These are phyloP conservation scores for Microcaecilia unicolor DNA, from an alignment of 2,797 vertebrate genomes.

Conservation along the genomic window DNA sequence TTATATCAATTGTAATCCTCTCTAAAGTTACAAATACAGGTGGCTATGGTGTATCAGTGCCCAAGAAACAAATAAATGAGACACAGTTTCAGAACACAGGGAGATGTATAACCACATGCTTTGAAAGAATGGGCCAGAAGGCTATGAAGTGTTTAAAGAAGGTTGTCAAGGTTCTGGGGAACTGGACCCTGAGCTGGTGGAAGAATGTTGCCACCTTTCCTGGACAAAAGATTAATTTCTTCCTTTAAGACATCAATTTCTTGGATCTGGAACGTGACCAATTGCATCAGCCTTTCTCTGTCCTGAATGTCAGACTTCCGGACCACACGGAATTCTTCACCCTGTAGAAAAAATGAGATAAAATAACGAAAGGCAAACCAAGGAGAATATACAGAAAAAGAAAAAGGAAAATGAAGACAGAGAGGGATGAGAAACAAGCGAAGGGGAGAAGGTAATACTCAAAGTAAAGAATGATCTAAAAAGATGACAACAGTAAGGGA, in stretches of 20 bases:
- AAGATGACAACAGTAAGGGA: neutral
- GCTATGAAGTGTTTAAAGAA: neutral
- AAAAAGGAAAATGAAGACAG: neutral
- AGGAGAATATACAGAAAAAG: neutral
- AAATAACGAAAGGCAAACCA: neutral
- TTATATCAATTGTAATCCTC: too few species aligned
- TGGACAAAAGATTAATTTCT: slow-evolving; percentile 56
- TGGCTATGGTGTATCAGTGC: too few species aligned
- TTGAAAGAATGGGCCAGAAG: too few species aligned
- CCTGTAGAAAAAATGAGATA: slow-evolving; percentile 39
- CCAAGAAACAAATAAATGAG: too few species aligned
- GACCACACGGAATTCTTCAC: slow-evolving; percentile 49
- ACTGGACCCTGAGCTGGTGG: slow-evolving; percentile 30
- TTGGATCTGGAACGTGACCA: slow-evolving; percentile 36
- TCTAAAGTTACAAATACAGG: too few species aligned
- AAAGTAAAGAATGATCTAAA: neutral
- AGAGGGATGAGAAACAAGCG: too few species aligned
- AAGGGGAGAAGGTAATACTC: neutral
- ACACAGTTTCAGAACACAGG: too few species aligned
- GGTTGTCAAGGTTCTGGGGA: neutral
- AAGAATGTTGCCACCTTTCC: slow-evolving; percentile 50
- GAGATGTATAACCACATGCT: too few species aligned
- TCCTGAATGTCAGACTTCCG: slow-evolving; percentile 39
- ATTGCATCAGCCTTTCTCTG: slow-evolving; percentile 36
- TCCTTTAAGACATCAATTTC: slow-evolving; percentile 41